phyloP scores from a whole-genome alignment of 2,888 invertebrate genomes.

The Drosophila lutescens region DNA sequence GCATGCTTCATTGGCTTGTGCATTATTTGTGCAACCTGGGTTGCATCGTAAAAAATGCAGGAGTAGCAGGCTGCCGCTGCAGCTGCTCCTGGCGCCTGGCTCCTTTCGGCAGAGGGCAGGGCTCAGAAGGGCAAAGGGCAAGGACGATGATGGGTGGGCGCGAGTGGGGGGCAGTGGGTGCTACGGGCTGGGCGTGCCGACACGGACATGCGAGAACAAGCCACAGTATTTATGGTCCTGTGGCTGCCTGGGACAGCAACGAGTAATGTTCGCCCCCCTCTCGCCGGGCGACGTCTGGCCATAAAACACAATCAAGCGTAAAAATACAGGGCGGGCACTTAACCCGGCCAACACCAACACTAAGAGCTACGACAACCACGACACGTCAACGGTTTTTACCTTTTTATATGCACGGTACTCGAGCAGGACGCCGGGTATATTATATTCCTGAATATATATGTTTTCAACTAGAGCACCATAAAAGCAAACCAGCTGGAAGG shows the following conservation, averaged over 20 bases:
- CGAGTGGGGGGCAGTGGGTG: not conserved
- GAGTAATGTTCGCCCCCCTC: constrained; percentile 35
- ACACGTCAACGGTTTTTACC: constrained; percentile 58
- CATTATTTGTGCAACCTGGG: constrained; percentile 81
- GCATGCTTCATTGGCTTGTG: constrained; percentile 80
- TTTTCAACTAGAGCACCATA: not conserved
- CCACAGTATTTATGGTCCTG: constrained; percentile 75
- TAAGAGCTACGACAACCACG: constrained; percentile 39
- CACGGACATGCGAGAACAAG: constrained; percentile 72
- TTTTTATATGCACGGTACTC: constrained; percentile 36
- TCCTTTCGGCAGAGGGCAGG: constrained; percentile 32
- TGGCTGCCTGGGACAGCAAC: constrained; percentile 56
- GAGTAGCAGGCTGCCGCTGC: constrained; percentile 71
- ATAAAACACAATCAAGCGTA: constrained; percentile 79
- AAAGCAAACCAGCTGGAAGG: constrained; percentile 4
- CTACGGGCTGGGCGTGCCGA: constrained; percentile 58
- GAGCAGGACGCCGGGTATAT: constrained; percentile 24
- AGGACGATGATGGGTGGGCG: not conserved
- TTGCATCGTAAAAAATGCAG: constrained; percentile 81
- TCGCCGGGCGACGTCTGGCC: constrained; percentile 54
- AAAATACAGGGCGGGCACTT: constrained; percentile 75
- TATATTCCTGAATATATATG: constrained; percentile 20
- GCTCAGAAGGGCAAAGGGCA: constrained; percentile 9
- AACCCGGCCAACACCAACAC: constrained; percentile 50
- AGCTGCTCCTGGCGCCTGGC: constrained; percentile 62